Conservation (phyloP, 2,797 vertebrate species). For the Phoxinus dragarum region DNA sequence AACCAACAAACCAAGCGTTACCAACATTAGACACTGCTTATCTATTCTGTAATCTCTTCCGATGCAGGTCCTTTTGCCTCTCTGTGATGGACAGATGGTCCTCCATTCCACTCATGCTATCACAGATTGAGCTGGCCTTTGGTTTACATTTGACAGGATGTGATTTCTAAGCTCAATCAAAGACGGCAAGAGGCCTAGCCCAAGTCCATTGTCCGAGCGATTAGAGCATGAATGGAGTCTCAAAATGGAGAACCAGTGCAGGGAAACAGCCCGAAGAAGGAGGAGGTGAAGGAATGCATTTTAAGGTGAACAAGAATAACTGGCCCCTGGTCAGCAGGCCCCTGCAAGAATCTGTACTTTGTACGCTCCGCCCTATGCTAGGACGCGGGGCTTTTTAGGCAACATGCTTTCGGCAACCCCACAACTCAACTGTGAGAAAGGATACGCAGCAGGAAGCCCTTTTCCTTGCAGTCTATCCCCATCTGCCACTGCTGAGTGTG, state of each 20-base stretch:
- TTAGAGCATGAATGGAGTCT: constrained; percentile 65
- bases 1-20: background rate
- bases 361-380: constrained; percentile 1
- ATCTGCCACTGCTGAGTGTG: constrained; percentile 61
- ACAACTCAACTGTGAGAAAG: constrained; percentile 51
- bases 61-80: constrained; percentile 4
- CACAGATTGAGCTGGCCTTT: constrained; percentile 57
- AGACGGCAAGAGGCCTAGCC: constrained; percentile 60
- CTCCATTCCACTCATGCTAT: constrained; percentile 56
- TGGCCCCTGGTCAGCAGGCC: constrained; percentile 26
- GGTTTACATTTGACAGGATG: constrained; percentile 67
- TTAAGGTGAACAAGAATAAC: constrained; percentile 33
- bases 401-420: constrained; percentile 49
- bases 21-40: background rate
- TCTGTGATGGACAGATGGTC: constrained; percentile 62
- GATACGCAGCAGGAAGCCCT: constrained; percentile 47
- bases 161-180: constrained; percentile 68
- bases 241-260: constrained; percentile 59
- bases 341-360: constrained; percentile 37
- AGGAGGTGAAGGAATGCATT: constrained; percentile 45
- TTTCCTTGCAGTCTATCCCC: constrained; percentile 47
- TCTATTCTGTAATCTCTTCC: constrained; percentile 39
- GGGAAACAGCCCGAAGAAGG: constrained; percentile 39
- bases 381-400: constrained; percentile 26
- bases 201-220: constrained; percentile 61